Evolutionary conservation across 2,888 invertebrate genomes (phyloP), one percentile per base, ranked within the genome.

Genomic region (Drosophila mimica): DNA sequence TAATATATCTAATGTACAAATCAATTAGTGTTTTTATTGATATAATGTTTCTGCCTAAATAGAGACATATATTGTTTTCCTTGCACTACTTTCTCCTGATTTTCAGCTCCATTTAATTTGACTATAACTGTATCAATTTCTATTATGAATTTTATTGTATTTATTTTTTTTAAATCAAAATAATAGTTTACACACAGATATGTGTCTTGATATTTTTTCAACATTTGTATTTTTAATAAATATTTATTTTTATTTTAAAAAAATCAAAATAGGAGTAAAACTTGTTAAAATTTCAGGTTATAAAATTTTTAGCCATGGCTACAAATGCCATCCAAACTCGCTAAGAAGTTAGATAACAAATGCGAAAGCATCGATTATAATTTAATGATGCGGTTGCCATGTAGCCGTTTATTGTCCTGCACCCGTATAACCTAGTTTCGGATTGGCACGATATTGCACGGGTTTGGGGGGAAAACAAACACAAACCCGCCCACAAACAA

Each of bases 391-490:
- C 34, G 62, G 51, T 72, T 77, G 58, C 38, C 67, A 58, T 72
- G 53, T 40, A 25, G 40, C 40, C 52, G 11, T 46, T 71, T 71
- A 61, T 56, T 70, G 43, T 63, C 40, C 36, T 71, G 56, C 51
- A 51, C 30, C 28, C 63, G 30, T 72, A 15, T 72, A 59, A 72
- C 73, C 71, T 54, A 72, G 65, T 65, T 72, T 71, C 36, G 30
- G 59, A 40, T 34, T 62, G 54, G 49, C 53, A 74, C 57, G 67
- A 66, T 66, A 76, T 58, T 83, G 78, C 62, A 74, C 65, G 63
- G 53, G 53, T 59, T 15, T 49, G 46, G 53, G 38, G 43, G 40
- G 34, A 48, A 64, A 62, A 43, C 33, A 67, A 60, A 57, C 31
- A 56, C 7, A 56, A 56, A 33, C 9, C 31, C 51, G 25, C 56